Base-by-base conservation (phyloP, 2,888 invertebrate genomes). In the Serrognathus titanus region DNA sequence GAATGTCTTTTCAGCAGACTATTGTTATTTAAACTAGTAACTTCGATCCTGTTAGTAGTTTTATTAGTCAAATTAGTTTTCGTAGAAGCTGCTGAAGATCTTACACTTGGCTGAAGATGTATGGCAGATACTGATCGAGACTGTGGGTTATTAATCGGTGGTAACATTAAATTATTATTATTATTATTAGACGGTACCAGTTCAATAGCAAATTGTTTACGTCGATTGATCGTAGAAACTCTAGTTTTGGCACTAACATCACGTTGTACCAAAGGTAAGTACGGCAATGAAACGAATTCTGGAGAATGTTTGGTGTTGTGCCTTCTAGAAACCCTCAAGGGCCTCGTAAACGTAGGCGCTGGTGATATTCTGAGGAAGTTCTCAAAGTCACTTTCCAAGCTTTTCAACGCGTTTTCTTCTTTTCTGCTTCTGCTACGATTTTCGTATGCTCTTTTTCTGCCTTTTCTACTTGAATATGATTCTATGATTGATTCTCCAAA, bases 61-160 rank as follows among this genome's bases (percentile, higher is more conserved):
- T 31, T 31, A 5, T 5, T 9, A 16, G 1, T 43, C 13, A 43
- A 13, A 50, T 53, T 53, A 7, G 57, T 53, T 40, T 47, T 55
- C 8, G 48, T 55, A 8, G 61, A 62, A n/a, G 58, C 12, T 1
- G 61, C 60, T 3, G 63, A 63, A 7, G 48, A 54, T 51, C 56
- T 52, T 39, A 64, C 62, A 24, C 38, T 58, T 57, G 53, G 62
- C 61, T 68, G 64, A 16, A 70, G 61, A 20, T 74, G 75, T 8
- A 72, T 71, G 5, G 74, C 72, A 12, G 75, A 75, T 48, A 74
- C 66, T 6, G 75, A 75, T 48, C 75, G 62, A 62, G 70, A 70
- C 51, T 70, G 66, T 53, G 59, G 64, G 52, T 45, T 53, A 11
- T 59, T 62, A 9, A 64, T 62, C 6, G 61, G 58, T 41, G 63